Conservation (phyloP, 2,888 invertebrate genomes). For the Latheticus oryzae region DNA sequence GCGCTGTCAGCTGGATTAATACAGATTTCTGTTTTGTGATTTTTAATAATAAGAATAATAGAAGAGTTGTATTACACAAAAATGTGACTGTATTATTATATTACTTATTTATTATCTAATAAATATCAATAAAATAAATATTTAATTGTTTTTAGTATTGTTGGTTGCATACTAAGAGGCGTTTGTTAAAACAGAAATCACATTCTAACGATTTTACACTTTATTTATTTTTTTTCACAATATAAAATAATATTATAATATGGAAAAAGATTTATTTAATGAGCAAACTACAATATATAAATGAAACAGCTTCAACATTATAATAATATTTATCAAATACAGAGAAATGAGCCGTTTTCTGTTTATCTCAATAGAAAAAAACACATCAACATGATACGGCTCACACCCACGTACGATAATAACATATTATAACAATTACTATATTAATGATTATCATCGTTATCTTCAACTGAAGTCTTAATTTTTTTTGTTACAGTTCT, state of each 20-base stretch:
- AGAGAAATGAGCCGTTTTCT: constrained; percentile 30
- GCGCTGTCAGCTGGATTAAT: no score
- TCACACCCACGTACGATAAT: constrained; percentile 42
- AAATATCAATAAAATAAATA: not conserved
- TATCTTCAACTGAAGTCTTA: constrained; percentile 55
- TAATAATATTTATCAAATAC: constrained; percentile 57
- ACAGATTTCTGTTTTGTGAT: no score
- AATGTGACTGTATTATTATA: not conserved
- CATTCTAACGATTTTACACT: no score
- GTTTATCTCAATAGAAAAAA: constrained; percentile 30
- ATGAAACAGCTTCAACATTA: constrained; percentile 58
- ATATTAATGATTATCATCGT: constrained; percentile 64
- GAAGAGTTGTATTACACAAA: not conserved
- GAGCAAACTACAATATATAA: constrained; percentile 58
- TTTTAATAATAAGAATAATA: constrained; percentile 29
- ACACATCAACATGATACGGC: constrained; percentile 28
- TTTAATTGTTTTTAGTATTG: not conserved
- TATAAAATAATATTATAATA: constrained; percentile 44
- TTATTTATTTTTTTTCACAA: no score
- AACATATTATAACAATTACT: constrained; percentile 59
- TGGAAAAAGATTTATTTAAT: constrained; percentile 57
- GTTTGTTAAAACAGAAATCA: no score
- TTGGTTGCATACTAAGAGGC: not conserved
- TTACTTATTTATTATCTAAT: no score
- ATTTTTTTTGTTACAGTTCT: constrained; percentile 56